Conservation (phyloP, 2,888 invertebrate genomes). For the Lacanobia wlatinum region DNA sequence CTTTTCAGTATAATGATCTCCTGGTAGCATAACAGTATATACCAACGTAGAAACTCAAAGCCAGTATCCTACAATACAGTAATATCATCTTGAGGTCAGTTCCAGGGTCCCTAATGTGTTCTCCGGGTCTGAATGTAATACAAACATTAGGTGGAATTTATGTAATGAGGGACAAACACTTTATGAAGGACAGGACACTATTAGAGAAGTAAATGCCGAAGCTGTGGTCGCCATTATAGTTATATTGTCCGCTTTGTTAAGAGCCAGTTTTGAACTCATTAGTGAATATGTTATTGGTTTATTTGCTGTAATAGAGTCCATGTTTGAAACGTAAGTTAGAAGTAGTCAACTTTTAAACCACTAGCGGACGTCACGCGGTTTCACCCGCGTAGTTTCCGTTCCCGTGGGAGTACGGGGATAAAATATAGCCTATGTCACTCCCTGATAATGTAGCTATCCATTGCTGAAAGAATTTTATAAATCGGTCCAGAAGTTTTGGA, state of each 20-base stretch:
- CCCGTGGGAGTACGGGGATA: no score
- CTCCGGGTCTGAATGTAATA: conserved; percentile 29
- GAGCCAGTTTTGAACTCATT: conserved; percentile 18
- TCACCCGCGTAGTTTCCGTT: no score
- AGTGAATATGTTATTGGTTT: background rate
- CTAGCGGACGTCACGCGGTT: no score
- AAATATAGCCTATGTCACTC: no score
- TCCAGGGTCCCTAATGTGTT: conserved; percentile 34
- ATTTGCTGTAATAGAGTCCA: background rate
- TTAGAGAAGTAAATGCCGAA: conserved; percentile 2
- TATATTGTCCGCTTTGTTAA: background rate
- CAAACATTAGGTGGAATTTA: conserved; percentile 37
- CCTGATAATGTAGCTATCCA: no score
- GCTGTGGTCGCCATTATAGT: conserved; percentile 8
- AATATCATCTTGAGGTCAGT: conserved; percentile 33
- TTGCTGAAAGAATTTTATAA: no score
- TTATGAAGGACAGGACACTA: conserved; percentile 24
- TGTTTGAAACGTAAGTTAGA: no score
- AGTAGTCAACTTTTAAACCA: no score
- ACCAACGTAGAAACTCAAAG: background rate
- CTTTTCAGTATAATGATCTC: background rate
- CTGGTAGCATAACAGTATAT: background rate
- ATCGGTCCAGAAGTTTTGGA: no score
- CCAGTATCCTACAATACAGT: conserved; percentile 9
- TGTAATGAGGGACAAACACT: conserved; percentile 27